Evolutionary conservation across 2,888 invertebrate species (phyloP).

Genomic region (Eutolmus rufibarbis): DNA sequence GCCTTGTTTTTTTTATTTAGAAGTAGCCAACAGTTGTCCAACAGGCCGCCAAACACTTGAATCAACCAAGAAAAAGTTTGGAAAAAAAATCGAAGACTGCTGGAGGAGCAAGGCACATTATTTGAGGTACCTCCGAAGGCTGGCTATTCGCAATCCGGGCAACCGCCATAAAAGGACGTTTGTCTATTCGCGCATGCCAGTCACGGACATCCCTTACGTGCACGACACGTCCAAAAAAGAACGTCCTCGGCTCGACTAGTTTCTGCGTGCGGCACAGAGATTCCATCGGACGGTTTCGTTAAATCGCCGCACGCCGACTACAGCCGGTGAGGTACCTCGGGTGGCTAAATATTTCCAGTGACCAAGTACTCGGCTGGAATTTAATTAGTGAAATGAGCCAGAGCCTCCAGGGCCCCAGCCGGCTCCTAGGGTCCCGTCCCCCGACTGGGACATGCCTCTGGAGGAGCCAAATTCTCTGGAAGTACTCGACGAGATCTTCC

Average conservation of each 20-base stretch:
- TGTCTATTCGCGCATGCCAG: conserved; percentile 21
- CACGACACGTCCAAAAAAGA: conserved; percentile 33
- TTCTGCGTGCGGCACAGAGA: background rate
- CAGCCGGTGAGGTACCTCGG: background rate
- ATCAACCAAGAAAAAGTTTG: background rate
- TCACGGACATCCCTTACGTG: conserved; percentile 37
- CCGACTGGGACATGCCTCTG: background rate
- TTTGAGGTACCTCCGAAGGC: background rate
- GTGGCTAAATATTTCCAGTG: conserved; percentile 40
- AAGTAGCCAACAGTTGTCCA: background rate
- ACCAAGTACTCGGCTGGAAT: conserved; percentile 45
- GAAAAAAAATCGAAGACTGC: background rate
- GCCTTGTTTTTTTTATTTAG: background rate
- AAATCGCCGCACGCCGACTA: background rate
- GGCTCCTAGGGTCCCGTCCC: background rate
- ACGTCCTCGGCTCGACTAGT: background rate
- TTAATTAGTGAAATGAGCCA: conserved; percentile 43
- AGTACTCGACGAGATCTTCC: conserved; percentile 5
- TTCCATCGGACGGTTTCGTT: background rate
- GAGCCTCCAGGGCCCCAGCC: background rate
- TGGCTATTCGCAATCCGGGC: conserved; percentile 19
- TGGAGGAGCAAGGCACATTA: background rate
- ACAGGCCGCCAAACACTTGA: background rate
- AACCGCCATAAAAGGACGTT: conserved; percentile 22
- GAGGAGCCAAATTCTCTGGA: background rate